Evolutionary conservation across 2,888 invertebrate genomes (phyloP).

Genomic region (Drosophila borealis): DNA sequence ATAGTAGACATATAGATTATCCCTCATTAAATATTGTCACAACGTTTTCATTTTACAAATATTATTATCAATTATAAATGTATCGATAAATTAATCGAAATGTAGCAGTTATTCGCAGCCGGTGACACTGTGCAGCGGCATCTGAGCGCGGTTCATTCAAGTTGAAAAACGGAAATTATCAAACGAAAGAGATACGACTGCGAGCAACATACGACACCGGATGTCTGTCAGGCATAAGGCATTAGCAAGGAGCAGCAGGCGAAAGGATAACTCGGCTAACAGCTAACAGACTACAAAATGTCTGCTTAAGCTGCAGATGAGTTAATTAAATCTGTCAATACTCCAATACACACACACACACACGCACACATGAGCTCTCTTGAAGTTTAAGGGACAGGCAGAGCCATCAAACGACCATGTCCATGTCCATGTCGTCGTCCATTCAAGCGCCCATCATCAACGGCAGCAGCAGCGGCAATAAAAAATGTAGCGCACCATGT

Average conservation of each 20-base stretch:
- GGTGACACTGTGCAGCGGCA: constrained; percentile 51
- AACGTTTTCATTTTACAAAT: too few relatives aligned
- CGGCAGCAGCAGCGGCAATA: constrained; percentile 60
- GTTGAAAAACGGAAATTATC: constrained; percentile 78
- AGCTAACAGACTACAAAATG: constrained; percentile 68
- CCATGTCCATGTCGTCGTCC: constrained; percentile 71
- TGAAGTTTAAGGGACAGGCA: constrained; percentile 25
- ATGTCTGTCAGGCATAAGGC: constrained; percentile 60
- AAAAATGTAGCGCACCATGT: constrained; percentile 73
- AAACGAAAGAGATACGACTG: constrained; percentile 73
- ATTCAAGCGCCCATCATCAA: constrained; percentile 69
- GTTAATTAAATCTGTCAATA: constrained; percentile 83
- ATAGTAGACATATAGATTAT: too few relatives aligned
- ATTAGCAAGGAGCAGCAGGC: constrained; percentile 42
- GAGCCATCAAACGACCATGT: constrained; percentile 67
- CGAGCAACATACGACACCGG: constrained; percentile 75
- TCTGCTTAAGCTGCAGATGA: constrained; percentile 79
- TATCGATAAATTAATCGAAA: not conserved
- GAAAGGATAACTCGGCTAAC: constrained; percentile 57
- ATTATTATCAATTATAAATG: not conserved
- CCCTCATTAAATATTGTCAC: too few relatives aligned
- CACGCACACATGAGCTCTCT: constrained; percentile 4
- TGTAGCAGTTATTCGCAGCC: too few relatives aligned
- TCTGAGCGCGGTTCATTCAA: constrained; percentile 56
- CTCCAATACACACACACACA: constrained; percentile 45